Evolutionary conservation across 2,113 vertebrate species (phyloP).

Genomic region (Crotophaga sulcirostris): DNA sequence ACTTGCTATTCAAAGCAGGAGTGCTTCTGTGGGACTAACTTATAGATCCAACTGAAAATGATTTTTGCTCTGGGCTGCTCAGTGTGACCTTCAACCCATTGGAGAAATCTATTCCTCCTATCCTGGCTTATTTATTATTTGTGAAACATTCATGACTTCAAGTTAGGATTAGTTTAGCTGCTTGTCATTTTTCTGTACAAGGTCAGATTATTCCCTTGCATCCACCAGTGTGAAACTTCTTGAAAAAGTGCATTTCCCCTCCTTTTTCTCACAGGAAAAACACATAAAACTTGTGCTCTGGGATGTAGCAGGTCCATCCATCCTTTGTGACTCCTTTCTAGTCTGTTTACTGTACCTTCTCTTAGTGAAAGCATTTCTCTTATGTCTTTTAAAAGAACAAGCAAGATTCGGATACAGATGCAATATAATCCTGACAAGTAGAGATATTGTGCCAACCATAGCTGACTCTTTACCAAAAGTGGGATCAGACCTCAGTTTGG

Average conservation of each 20-base stretch:
- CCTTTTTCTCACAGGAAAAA: not conserved
- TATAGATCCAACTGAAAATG: conserved; percentile 57
- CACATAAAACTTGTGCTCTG: not conserved
- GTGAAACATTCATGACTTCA: conserved; percentile 55
- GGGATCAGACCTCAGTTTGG: not conserved
- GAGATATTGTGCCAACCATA: not conserved
- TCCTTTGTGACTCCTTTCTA: not conserved
- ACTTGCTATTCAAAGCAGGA: conserved; percentile 50
- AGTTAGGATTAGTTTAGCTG: not conserved
- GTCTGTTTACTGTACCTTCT: not conserved
- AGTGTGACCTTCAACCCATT: conserved; percentile 35
- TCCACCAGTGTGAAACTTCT: not conserved
- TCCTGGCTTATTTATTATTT: conserved; percentile 46
- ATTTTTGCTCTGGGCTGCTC: conserved; percentile 58
- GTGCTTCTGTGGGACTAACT: conserved; percentile 11
- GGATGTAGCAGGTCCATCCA: not conserved
- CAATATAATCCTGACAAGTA: not conserved
- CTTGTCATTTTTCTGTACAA: conserved; percentile 13
- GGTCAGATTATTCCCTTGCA: not conserved
- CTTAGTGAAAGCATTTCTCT: not conserved
- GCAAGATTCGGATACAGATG: not conserved
- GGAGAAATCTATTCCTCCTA: conserved; percentile 57
- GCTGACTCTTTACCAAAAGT: not conserved
- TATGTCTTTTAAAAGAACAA: not conserved
- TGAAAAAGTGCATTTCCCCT: not conserved